Evolutionary conservation across 2,888 invertebrate species (phyloP).

Genomic region (Macrostomum cliftonense): DNA sequence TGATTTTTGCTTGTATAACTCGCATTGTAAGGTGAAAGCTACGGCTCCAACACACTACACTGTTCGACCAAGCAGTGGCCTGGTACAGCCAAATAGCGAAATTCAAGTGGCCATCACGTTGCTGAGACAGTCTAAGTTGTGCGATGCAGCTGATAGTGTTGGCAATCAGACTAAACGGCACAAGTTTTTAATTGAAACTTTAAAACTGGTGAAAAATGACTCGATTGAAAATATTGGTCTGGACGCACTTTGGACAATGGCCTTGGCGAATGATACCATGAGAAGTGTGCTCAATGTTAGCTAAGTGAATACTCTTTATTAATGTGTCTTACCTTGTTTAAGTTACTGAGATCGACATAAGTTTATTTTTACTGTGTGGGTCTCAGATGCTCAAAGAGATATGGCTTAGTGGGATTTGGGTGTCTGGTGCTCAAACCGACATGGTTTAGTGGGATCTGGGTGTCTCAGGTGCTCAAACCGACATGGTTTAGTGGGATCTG

Average conservation of each 20-base stretch:
- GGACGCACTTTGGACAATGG: constrained; percentile 64
- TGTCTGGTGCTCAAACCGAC: too few relatives aligned
- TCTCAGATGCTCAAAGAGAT: too few relatives aligned
- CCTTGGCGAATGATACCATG: constrained; percentile 62
- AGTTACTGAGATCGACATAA: too few relatives aligned
- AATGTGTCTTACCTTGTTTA: too few relatives aligned
- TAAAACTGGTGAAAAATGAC: constrained; percentile 65
- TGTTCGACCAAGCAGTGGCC: constrained; percentile 89
- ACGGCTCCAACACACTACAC: constrained; percentile 98
- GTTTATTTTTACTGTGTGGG: too few relatives aligned
- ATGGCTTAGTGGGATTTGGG: too few relatives aligned
- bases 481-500: too few relatives aligned
- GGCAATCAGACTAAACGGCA: constrained; percentile 87
- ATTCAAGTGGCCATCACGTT: constrained; percentile 79
- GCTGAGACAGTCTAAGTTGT: constrained; percentile 30
- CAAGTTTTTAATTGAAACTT: constrained; percentile 98
- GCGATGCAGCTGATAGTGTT: constrained; percentile 69
- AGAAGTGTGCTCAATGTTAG: constrained; percentile 90
- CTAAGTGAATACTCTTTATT: too few relatives aligned
- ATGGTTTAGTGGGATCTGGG: too few relatives aligned
- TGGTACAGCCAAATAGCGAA: constrained; percentile 53
- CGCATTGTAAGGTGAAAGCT: constrained; percentile 63
- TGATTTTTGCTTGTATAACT: too few relatives aligned
- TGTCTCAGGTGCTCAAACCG: too few relatives aligned
- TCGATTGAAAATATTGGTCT: constrained; percentile 44